Evolutionary conservation across 2,797 vertebrate species (phyloP).

Genomic region (Gallinago solitaria): DNA sequence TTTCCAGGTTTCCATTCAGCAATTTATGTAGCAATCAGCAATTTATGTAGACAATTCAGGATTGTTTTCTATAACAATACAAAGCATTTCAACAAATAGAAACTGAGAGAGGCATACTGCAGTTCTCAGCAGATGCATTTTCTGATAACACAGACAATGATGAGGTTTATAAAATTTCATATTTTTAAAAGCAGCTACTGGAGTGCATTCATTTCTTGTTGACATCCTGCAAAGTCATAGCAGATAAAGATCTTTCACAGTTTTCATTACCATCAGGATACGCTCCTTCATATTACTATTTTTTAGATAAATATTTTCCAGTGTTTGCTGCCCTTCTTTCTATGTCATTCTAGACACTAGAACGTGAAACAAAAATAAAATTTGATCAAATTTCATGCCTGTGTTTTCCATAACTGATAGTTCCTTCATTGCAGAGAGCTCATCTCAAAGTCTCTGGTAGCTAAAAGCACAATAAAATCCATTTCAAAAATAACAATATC

Average conservation of each 20-base stretch:
- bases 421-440: neutral
- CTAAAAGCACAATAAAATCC: neutral
- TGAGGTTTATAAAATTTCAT: neutral
- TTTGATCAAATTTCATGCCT: neutral
- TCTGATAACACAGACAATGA: neutral
- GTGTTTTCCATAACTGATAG: neutral
- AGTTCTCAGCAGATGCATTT: neutral
- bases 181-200: neutral
- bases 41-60: neutral
- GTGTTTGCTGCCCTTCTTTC: neutral
- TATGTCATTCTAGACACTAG: neutral
- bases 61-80: neutral
- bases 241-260: conserved; percentile 13
- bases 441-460: neutral
- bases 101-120: neutral
- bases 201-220: neutral
- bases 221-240: neutral
- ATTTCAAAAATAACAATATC: neutral
- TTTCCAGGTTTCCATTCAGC: neutral
- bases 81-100: neutral
- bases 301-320: neutral
- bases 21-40: neutral
- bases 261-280: neutral
- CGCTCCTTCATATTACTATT: neutral
- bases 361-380: conserved; percentile 26